Base-by-base conservation (phyloP, 1,140 invertebrate species). In the Hermetia illucens region DNA sequence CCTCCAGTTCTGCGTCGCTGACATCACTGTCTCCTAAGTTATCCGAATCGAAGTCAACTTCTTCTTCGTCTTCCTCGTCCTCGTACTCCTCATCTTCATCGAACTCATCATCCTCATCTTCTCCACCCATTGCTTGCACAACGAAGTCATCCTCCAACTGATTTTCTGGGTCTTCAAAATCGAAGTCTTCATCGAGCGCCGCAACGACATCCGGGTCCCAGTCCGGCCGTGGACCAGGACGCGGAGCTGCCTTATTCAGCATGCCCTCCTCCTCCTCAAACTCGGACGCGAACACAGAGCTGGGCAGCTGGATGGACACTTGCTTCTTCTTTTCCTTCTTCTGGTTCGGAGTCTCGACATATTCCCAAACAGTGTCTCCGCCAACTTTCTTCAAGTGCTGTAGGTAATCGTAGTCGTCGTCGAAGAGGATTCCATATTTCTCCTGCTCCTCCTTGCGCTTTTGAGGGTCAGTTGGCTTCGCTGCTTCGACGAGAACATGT, bases 401-500 rank as follows among this genome's bases (percentile, higher is more conserved):
- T 42, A 96, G 62, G 55, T 98, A 98, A 56, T 97, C 75, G 55
- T 95, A 97, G 46, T 95, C 85, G 65, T 98, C 91, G 56, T 96
- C 89, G 63, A 79, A 96, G 57, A 82, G 93, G 36, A 97, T 79
- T n/a, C 91, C 92, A 74, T 77, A 95, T 61, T 93, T 91, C 19
- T 70, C 62, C 49, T 86, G 76, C 50, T 94, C 85, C 50, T 88
- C 79, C 50, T 72, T 75, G 1, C 68, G 60, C 38, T 76, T 74
- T n/a, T 63, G 52, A 5, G 46, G 43, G 41, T 72, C 66, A 9
- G 55, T 34, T 8, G 44, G 41, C 13, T 46, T 38, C 3, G 39
- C 38, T 3, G 53, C 52, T 34, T 59, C 56, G 5, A 89, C 64
- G 1, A 95, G 68, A 27, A 96, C 89, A 52, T 74, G 68, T 53